phyloP scores from a whole-genome alignment of 2,113 vertebrate genomes.

The Micromys minutus region DNA sequence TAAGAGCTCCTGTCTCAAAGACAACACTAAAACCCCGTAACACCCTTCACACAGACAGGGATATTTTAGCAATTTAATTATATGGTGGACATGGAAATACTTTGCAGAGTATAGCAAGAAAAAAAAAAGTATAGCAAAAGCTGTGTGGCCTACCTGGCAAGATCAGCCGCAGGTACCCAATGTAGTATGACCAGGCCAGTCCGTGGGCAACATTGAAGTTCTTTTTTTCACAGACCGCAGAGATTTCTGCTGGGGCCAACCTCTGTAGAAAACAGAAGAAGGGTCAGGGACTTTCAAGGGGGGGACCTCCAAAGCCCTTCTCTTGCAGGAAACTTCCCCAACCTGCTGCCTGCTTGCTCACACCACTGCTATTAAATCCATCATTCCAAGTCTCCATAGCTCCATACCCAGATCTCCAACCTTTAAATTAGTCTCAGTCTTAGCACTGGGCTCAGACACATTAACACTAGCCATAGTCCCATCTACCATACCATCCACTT shows the following conservation, averaged over 20 bases:
- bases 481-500: not conserved
- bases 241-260: slow-evolving; percentile 88
- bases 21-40: not conserved
- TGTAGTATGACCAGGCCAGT: slow-evolving; percentile 94
- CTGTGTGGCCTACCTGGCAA: slow-evolving; percentile 87
- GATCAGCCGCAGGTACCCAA: slow-evolving; percentile 91
- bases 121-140: slow-evolving; percentile 3
- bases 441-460: not conserved
- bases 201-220: slow-evolving; percentile 92
- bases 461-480: not conserved
- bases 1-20: not conserved
- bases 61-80: slow-evolving; percentile 9
- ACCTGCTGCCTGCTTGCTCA: not conserved
- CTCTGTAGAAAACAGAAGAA: slow-evolving; percentile 81
- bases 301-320: not conserved
- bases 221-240: slow-evolving; percentile 88
- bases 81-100: slow-evolving; percentile 27
- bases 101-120: slow-evolving; percentile 45
- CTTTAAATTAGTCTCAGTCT: not conserved
- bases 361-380: not conserved
- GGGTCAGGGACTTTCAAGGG: not conserved
- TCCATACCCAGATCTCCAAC: not conserved
- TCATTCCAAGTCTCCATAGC: not conserved
- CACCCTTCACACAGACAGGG: not conserved
- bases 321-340: not conserved